Evolutionary conservation across 2,797 vertebrate species (phyloP), one percentile per base, ranked within the genome.

Genomic region (Argya squamiceps): DNA sequence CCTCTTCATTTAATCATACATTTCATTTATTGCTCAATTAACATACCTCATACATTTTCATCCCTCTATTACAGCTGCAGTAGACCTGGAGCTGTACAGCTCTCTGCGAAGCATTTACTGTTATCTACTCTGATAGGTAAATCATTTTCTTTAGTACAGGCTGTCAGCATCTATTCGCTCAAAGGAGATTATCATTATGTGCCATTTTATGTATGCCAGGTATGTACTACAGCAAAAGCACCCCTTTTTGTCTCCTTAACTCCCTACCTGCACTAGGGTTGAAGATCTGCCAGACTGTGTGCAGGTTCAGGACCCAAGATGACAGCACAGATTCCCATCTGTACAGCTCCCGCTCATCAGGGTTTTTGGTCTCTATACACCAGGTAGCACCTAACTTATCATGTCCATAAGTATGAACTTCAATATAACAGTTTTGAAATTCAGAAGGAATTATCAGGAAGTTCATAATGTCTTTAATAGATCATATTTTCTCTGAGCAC

Each of bases 21-120:
- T 94, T 93, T 94, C 71, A 81, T 89, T 91, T 94, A 96, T 79
- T 97, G 74, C 86, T 92, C 93, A 95, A 83, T 97, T 96, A 96
- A 60, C 69, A 81, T 79, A 80, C 14, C 39, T 88, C 73, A 46
- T 73, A 43, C 79, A 94, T 91, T 95, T 96, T 93, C 84, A 91
- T 85, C 83, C 85, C 60, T 64, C 41, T 80, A 5, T 86, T 96
- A 75, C 50, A 74, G 69, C 74, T 39, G 50, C 67, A 68, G 56
- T 86, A 94, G 84, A 75, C 74, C 50, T 18, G 17, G 64, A 92
- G 88, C 76, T 56, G n/a, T 49, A 68, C 2, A 29, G 49, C 58
- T 91, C 34, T 62, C 22, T 65, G 55, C 2, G 3, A 95, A 55
- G 46, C 73, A 73, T 65, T 92, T 81, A 37, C 83, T 95, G 36